phyloP scores from a whole-genome alignment of 2,113 vertebrate genomes.

The Leptocoma aspasia region DNA sequence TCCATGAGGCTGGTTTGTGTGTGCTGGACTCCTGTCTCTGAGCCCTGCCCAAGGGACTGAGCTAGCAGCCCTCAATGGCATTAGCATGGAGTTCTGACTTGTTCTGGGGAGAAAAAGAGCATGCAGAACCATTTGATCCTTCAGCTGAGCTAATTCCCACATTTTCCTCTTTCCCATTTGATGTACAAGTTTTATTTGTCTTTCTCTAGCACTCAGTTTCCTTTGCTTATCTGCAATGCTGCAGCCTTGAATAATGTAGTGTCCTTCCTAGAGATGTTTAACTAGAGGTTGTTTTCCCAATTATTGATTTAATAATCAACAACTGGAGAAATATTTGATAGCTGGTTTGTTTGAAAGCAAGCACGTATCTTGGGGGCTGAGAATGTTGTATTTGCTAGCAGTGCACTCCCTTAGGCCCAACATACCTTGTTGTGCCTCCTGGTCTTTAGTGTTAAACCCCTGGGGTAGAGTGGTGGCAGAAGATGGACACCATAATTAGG shows the following conservation, averaged over 20 bases:
- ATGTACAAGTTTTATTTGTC: not conserved
- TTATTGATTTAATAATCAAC: not conserved
- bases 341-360: not conserved
- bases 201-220: not conserved
- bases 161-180: not conserved
- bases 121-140: not conserved
- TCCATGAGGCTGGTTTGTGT: rapidly evolving
- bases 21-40: not conserved
- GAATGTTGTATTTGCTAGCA: not conserved
- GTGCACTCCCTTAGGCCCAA: not conserved
- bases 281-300: not conserved
- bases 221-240: not conserved
- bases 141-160: not conserved
- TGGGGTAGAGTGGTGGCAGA: not conserved
- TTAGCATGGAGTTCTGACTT: not conserved
- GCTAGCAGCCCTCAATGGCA: not conserved
- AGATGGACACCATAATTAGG: not conserved
- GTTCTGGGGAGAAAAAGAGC: not conserved
- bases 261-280: not conserved
- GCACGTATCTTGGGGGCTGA: rapidly evolving
- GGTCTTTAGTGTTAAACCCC: not conserved
- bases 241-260: not conserved
- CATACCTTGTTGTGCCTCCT: rapidly evolving
- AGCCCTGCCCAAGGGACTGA: not conserved
- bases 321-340: not conserved